Percentiles rank a stretch among this genome's conserved stretches.
Conservation (phyloP, 37 sponge, comb jelly and placozoan species). For the Agelas oroides region DNA sequence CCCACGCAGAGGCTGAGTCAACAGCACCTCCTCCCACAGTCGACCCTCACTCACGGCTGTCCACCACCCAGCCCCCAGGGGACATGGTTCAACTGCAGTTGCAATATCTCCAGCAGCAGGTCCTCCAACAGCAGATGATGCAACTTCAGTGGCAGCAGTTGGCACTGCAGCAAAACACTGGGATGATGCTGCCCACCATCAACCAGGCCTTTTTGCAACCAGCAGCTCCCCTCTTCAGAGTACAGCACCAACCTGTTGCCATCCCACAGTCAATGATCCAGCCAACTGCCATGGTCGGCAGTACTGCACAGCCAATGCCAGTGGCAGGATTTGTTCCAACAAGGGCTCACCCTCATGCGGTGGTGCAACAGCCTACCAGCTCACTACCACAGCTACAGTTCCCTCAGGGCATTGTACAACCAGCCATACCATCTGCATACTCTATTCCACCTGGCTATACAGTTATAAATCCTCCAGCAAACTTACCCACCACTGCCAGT, state of each 20-base stretch:
- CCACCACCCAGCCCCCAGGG: neutral
- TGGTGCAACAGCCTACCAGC: too few species aligned
- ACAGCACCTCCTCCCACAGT: neutral
- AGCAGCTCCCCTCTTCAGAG: too few species aligned
- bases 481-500: too few species aligned
- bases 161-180: constrained; percentile 1
- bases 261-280: neutral
- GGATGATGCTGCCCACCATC: neutral
- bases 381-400: too few species aligned
- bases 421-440: neutral
- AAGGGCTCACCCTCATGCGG: too few species aligned
- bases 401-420: too few species aligned
- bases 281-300: neutral
- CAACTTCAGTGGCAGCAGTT: constrained; percentile 29
- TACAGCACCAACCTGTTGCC: too few species aligned
- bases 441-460: neutral
- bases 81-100: constrained; percentile 56
- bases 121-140: constrained; percentile 53
- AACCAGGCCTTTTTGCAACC: too few species aligned
- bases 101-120: constrained; percentile 68
- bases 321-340: neutral
- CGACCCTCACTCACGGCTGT: too few species aligned
- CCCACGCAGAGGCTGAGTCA: neutral
- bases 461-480: too few species aligned
- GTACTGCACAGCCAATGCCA: neutral